Percentiles rank a stretch among this genome's conserved stretches.
phyloP scores from a whole-genome alignment of 2,113 vertebrate genomes.

The Marmota flaviventris region DNA sequence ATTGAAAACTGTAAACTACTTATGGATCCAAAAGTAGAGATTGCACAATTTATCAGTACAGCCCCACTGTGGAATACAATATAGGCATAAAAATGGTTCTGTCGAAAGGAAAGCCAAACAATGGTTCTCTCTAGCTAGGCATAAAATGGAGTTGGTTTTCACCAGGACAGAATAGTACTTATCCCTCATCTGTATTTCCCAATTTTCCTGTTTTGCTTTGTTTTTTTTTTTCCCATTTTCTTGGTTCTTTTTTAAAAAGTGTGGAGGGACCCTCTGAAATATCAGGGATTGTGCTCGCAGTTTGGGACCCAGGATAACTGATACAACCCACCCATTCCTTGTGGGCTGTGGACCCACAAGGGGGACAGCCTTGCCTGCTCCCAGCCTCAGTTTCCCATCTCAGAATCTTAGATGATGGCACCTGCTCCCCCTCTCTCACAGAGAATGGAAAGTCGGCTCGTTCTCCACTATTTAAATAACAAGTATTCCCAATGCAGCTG shows the following conservation, averaged over 20 bases:
- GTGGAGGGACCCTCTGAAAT: background rate
- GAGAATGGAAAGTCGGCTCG: background rate
- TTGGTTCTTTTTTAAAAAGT: background rate
- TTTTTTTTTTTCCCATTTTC: background rate
- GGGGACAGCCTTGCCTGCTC: background rate
- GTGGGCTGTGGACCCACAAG: background rate
- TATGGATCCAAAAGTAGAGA: background rate
- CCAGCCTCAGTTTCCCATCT: background rate
- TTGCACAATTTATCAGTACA: background rate
- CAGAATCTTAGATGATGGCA: background rate
- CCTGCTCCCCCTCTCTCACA: background rate
- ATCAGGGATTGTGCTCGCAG: background rate
- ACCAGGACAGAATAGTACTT: background rate
- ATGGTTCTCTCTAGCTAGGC: background rate
- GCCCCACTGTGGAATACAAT: background rate
- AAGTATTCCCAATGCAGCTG: background rate
- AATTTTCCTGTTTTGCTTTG: background rate
- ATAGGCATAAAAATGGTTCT: background rate
- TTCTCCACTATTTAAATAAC: background rate
- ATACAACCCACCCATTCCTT: background rate
- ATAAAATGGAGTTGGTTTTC: background rate
- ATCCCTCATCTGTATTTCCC: background rate
- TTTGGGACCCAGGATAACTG: background rate
- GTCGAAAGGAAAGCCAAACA: background rate
- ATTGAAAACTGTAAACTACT: background rate